Conservation (phyloP, 2,888 invertebrate species). For the Antheraea yamamai region DNA sequence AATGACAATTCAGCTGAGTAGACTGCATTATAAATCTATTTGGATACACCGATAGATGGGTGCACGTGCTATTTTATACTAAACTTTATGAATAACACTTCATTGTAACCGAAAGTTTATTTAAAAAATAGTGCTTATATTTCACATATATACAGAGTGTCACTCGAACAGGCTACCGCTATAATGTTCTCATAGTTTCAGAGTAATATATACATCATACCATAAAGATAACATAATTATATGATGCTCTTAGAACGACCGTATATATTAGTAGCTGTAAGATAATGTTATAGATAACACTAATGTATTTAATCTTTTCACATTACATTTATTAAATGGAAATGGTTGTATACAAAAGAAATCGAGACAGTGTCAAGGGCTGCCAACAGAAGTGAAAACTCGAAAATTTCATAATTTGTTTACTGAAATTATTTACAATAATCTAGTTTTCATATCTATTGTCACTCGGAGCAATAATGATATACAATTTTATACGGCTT, state of each 20-base stretch:
- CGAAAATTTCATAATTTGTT: too few relatives aligned
- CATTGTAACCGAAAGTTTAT: not conserved
- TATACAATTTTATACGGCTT: too few relatives aligned
- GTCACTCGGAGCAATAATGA: too few relatives aligned
- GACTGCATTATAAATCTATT: too few relatives aligned
- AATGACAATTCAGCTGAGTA: not conserved
- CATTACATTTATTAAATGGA: not conserved
- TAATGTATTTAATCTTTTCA: slow-evolving; percentile 6
- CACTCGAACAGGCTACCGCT: not conserved
- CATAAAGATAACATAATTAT: slow-evolving; percentile 11
- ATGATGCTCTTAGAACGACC: not conserved
- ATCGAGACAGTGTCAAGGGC: too few relatives aligned
- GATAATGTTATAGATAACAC: slow-evolving; percentile 6
- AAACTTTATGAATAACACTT: not conserved
- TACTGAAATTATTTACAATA: too few relatives aligned
- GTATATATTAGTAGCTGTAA: not conserved
- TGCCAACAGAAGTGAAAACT: not conserved
- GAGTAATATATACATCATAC: not conserved
- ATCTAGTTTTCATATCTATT: too few relatives aligned
- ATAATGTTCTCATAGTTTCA: not conserved
- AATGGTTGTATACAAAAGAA: not conserved
- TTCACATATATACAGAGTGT: not conserved
- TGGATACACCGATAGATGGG: too few relatives aligned
- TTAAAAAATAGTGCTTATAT: not conserved
- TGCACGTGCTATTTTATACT: too few relatives aligned